Base-by-base conservation (phyloP, 2,888 invertebrate genomes). In the Laspeyria flexula region DNA sequence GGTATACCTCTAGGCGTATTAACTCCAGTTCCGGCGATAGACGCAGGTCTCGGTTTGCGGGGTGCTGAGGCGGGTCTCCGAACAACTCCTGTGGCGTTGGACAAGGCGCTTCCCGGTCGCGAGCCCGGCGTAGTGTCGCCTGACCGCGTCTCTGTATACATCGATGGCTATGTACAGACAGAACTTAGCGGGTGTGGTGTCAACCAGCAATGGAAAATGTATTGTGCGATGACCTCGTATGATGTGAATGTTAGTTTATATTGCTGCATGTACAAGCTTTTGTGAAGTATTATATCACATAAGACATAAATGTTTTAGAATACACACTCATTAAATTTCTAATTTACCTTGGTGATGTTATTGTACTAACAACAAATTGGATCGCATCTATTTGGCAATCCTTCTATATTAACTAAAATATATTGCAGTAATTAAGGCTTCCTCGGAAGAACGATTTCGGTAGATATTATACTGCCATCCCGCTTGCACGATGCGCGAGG, bases 41-140 rank as follows among this genome's bases (percentile, higher is more conserved):
- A 82, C 95, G 94, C 72, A 93, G 77, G 93, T 89, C 77, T 93
- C 74, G 95, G 93, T 70, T 95, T 95, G 82, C 96, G 70, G 94
- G 95, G 76, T 95, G 93, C 61, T 92, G 93, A 69, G 93, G 93
- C 50, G 88, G 93, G 63, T 93, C 94, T 72, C 93, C 95, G 68
- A 7, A 72, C 52, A 30, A 74, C 94, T 69, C 94, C 93, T 48
- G 93, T 84, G 41, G 90, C 90, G 73, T 91, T 92, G 31, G 94
- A 97, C 93, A 97, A 94, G 71, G 97, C 96, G 92, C 97, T 97
- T 85, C 96, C 96, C 61, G 97, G 97, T 83, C 97, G 94, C 71
- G 97, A 97, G 81, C 93, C 88, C 58, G 96, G 96, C 60, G 96
- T 96, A 67, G 95, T 95, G 79, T 96, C 96, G 67, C 96, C 96